Base-by-base conservation (phyloP, 2,888 invertebrate species). In the Podotricha telesiphe region DNA sequence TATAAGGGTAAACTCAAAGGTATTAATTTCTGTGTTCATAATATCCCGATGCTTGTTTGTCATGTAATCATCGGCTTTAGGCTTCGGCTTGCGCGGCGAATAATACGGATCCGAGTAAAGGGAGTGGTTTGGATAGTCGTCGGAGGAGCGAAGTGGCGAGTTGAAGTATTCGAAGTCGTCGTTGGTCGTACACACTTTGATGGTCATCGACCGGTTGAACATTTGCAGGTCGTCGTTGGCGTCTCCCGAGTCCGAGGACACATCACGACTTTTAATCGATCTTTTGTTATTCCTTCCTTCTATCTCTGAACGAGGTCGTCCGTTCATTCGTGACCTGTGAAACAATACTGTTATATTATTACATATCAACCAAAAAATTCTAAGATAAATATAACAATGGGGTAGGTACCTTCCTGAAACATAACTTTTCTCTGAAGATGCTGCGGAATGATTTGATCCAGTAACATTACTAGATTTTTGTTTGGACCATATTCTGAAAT, bases 111-210 rank as follows among this genome's bases (percentile, higher is more conserved):
- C 89, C 11, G 78, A 74, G 78, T 86, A 88, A 13, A 86, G 79
- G 0, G 87, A 78, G n/a, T 92, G 89, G 61, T 88, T 87, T 0
- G 87, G 79, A 65, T 86, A 83, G 2, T 86, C 86, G 62, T 84
- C 86, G 66, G 89, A 83, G 10, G 90, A 87, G 1, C 88, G 82
- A 0, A 82, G 70, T 1, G 87, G 88, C 0, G 93, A 93, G 61
- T 94, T 94, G 80, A 94, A 95, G 78, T 95, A 95, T 69, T 94
- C 94, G 79, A 95, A 95, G 79, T 94, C 94, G 84, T 94, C 94
- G 59, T 90, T 90, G 42, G 94, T 94, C n/a, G 94, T 76, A 70
- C 91, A 87, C 68, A 94, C 93, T 78, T 94, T 94, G 59, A 95
- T 83, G 7, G 93, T 88, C 67, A 94, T 85, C 0, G 94, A 94